Base-by-base conservation (phyloP, 2,113 vertebrate species). In the Psammodynastes pulverulentus region DNA sequence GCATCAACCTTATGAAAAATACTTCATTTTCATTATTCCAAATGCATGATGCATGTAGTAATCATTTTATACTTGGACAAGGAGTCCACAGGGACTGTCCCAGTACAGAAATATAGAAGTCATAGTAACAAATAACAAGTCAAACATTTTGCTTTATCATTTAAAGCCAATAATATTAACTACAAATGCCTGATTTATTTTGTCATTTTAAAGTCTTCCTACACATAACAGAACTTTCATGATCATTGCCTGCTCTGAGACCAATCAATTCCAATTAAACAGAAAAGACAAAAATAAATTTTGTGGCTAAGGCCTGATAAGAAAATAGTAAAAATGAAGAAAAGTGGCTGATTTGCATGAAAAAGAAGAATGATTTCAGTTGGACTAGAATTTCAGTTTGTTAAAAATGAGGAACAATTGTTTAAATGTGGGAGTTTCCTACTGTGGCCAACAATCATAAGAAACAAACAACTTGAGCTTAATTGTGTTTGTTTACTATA, bases 11-110 rank as follows among this genome's bases (percentile, higher is more conserved):
- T 96, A 88, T 91, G 85, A 95, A 94, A 97, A 93, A 93, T 52
- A 95, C 90, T 96, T 96, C 93, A 96, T 95, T 96, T 45, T 51
- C 94, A 45, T 95, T 93, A 95, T 94, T 91, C 89, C 90, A 95
- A 94, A 94, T 96, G 96, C 95, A 79, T 94, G 92, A 96, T 94
- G 54, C 84, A 94, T 84, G 92, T 89, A 84, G 92, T 90, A 94
- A 95, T 91, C 8, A 58, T 96, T 94, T 96, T 89, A 93, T 90
- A 95, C 84, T 90, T 90, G 52, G 94, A 93, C 58, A 93, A 91
- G 39, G 0, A 0, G 34, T 54, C 24, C 39, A 90, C 56, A 58
- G 92, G 91, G 93, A 88, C 95, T 94, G 84, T 91, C 26, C 95
- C 54, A 0, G 1, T 91, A 24, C 87, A 92, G 93, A 29, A 53